Conservation (phyloP, 1,140 invertebrate species). For the Drosophila equinoxialis region DNA sequence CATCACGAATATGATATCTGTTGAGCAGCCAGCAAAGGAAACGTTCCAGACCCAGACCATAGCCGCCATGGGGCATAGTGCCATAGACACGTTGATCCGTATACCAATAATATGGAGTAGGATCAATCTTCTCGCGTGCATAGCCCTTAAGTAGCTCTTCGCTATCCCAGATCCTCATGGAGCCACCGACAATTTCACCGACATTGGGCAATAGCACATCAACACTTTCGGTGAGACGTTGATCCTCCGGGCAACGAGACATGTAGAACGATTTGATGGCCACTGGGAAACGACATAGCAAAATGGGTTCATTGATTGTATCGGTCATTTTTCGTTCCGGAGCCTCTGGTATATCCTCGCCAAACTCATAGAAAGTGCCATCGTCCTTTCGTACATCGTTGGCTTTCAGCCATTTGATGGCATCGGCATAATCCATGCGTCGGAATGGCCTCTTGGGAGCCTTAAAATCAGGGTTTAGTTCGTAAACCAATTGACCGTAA, state of each 20-base stretch:
- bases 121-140: constrained; percentile 94
- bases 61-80: constrained; percentile 97
- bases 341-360: constrained; percentile 99
- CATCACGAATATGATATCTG: constrained; percentile 98
- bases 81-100: constrained; percentile 99
- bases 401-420: constrained; percentile 95
- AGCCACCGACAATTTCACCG: constrained; percentile 99
- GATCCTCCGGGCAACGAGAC: constrained; percentile 93
- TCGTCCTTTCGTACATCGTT: constrained; percentile 99
- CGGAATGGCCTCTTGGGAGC: constrained; percentile 95
- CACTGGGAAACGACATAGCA: constrained; percentile 96
- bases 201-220: constrained; percentile 98
- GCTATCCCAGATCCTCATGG: constrained; percentile 98
- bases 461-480: constrained; percentile 97
- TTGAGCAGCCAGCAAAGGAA: constrained; percentile 98
- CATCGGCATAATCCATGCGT: constrained; percentile 97
- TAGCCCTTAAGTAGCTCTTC: constrained; percentile 95
- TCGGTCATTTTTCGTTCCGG: constrained; percentile 99
- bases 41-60: constrained; percentile 98
- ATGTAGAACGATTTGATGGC: constrained; percentile 99
- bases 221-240: constrained; percentile 96
- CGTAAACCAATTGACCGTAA: constrained; percentile 90
- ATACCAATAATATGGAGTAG: constrained; percentile 99
- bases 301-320: constrained; percentile 96
- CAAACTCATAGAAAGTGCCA: constrained; percentile 98